These are phyloP conservation scores for Ennomos quercinarius DNA, from an alignment of 2,888 invertebrate species.

Conservation along the genomic window DNA sequence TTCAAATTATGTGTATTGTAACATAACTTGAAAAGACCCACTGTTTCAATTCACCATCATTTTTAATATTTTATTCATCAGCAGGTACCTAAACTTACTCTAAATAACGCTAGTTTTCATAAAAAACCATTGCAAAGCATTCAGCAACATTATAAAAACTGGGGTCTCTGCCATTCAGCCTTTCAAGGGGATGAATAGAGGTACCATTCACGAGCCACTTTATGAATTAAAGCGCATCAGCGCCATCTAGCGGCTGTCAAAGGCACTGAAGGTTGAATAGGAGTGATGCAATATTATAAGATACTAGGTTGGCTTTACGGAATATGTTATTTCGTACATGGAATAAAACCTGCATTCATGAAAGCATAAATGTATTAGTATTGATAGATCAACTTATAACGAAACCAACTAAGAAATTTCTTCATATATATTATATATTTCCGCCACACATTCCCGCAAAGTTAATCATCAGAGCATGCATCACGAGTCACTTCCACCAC, in stretches of 20 bases:
- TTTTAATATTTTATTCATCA: no score
- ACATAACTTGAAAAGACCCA: no score
- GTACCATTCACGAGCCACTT: conserved; percentile 42
- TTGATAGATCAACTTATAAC: no score
- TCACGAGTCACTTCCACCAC: conserved; percentile 19
- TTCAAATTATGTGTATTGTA: no score
- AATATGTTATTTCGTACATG: background rate
- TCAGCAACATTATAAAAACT: conserved; percentile 13
- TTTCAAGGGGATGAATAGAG: conserved; percentile 27
- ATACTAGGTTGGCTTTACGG: background rate
- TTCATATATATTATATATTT: no score
- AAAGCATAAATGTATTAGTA: no score
- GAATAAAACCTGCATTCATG: no score
- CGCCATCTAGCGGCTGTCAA: conserved; percentile 37
- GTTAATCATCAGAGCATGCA: conserved; percentile 1
- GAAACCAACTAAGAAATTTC: no score
- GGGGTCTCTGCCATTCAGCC: conserved; percentile 5
- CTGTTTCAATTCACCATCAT: no score
- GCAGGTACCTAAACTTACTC: no score
- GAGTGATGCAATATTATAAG: background rate
- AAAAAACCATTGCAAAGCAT: conserved; percentile 5
- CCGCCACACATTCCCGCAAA: background rate
- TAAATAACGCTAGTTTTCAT: background rate
- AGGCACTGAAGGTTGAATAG: conserved; percentile 41
- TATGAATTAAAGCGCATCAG: conserved; percentile 48